Evolutionary conservation across 2,113 vertebrate genomes (phyloP).

Genomic region (Zeus faber): DNA sequence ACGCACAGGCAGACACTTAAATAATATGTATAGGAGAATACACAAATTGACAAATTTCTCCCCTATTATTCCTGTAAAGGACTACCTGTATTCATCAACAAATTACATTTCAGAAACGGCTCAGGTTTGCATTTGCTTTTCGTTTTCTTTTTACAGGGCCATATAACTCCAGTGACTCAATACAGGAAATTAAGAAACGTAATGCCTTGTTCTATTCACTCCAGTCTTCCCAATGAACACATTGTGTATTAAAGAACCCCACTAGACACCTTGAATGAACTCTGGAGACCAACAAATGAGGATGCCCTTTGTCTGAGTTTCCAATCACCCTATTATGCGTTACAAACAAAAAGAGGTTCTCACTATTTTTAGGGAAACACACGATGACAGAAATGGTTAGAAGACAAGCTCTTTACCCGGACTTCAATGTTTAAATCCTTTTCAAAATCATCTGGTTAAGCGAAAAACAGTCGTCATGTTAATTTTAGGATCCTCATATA

Average conservation of each 20-base stretch:
- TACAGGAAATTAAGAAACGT: constrained; percentile 26
- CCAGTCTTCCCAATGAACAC: too few relatives aligned
- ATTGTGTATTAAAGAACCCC: neutral
- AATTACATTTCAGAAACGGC: constrained; percentile 38
- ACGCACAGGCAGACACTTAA: neutral
- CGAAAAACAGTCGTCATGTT: constrained; percentile 49
- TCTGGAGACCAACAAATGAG: constrained; percentile 1
- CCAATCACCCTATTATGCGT: neutral
- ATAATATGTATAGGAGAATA: neutral
- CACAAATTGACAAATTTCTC: constrained; percentile 3
- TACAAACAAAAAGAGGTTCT: too few relatives aligned
- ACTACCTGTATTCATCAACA: constrained; percentile 29
- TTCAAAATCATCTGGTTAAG: constrained; percentile 36
- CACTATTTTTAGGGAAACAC: constrained; percentile 15
- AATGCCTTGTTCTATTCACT: neutral
- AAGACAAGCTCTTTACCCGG: too few relatives aligned
- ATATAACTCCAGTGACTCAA: constrained; percentile 61
- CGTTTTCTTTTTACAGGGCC: constrained; percentile 40
- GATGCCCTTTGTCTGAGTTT: neutral
- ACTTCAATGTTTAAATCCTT: constrained; percentile 8
- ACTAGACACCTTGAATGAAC: constrained; percentile 24
- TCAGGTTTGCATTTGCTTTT: constrained; percentile 62
- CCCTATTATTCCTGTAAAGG: constrained; percentile 13
- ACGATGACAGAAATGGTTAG: constrained; percentile 24
- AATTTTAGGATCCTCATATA: constrained; percentile 17